Evolutionary conservation across 2,797 vertebrate genomes (phyloP).

Genomic region (Rallus crepitans): DNA sequence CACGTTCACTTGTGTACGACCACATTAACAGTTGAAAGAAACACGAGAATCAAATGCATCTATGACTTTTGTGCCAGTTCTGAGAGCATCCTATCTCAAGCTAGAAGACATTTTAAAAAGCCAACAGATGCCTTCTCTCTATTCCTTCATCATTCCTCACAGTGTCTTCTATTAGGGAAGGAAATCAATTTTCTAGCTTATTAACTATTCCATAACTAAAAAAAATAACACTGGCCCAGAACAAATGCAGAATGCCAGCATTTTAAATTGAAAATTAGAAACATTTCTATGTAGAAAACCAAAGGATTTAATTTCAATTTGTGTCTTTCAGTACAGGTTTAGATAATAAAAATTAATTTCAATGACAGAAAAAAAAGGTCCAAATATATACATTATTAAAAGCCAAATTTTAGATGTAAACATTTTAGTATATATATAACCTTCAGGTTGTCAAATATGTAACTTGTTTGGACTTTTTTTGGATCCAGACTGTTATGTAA

Average conservation of each 20-base stretch:
- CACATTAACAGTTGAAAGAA: not conserved
- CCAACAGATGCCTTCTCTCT: not conserved
- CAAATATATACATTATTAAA: not conserved
- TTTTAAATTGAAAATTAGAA: not conserved
- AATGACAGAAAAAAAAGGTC: not conserved
- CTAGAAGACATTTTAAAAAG: not conserved
- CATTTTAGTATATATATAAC: not conserved
- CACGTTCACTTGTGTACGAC: not conserved
- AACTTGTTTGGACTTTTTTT: not conserved
- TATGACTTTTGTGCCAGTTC: not conserved
- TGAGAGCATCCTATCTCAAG: not conserved
- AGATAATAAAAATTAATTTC: not conserved
- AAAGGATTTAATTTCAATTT: not conserved
- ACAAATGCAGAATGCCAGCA: not conserved
- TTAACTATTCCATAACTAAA: not conserved
- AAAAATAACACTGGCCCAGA: not conserved
- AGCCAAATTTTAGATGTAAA: not conserved
- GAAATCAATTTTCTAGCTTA: not conserved
- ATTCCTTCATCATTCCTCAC: not conserved
- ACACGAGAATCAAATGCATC: not conserved
- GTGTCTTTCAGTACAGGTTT: not conserved
- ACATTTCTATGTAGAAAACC: not conserved
- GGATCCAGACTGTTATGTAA: not conserved
- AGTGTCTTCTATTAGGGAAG: not conserved
- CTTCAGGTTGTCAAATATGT: not conserved